A percentile compares a stretch with the other conserved stretches of the same genome.
Evolutionary conservation across 2,888 invertebrate species (phyloP).

Genomic region (Drosophila infuscata): DNA sequence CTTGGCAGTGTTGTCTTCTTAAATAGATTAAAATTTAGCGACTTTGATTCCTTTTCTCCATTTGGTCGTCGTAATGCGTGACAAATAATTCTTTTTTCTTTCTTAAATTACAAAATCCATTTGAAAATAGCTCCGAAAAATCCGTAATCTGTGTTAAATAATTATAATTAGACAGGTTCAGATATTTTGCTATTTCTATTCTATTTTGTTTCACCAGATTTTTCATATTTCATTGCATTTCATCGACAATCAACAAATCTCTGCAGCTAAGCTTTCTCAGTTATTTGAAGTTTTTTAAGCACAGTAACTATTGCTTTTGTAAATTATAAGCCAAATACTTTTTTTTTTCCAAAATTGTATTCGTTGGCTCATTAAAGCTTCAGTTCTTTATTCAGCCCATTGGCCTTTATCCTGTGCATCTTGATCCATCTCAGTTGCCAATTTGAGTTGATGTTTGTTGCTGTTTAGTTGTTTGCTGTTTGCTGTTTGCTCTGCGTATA

Average conservation of each 20-base stretch:
- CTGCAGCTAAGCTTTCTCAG: neutral
- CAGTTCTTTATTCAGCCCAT: neutral
- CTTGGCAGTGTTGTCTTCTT: neutral
- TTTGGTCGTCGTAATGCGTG: neutral
- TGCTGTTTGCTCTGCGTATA: conserved; percentile 22
- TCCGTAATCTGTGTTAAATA: too few relatives aligned
- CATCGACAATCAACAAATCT: neutral
- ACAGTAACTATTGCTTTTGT: neutral
- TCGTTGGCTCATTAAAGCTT: neutral
- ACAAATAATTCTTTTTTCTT: neutral
- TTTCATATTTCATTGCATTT: neutral
- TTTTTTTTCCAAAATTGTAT: neutral
- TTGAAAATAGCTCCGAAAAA: too few relatives aligned
- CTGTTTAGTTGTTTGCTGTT: conserved; percentile 24
- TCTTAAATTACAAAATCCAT: neutral
- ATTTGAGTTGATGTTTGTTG: conserved; percentile 23
- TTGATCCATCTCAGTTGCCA: neutral
- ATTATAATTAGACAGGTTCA: too few relatives aligned
- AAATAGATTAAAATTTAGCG: too few relatives aligned
- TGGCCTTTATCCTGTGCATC: conserved; percentile 3
- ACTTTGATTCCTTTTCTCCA: neutral
- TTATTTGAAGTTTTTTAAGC: neutral
- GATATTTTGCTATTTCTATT: too few relatives aligned
- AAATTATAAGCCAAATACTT: neutral
- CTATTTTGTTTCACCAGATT: neutral